Base-by-base conservation (phyloP, 2,113 vertebrate species). In the Sapajus apella region DNA sequence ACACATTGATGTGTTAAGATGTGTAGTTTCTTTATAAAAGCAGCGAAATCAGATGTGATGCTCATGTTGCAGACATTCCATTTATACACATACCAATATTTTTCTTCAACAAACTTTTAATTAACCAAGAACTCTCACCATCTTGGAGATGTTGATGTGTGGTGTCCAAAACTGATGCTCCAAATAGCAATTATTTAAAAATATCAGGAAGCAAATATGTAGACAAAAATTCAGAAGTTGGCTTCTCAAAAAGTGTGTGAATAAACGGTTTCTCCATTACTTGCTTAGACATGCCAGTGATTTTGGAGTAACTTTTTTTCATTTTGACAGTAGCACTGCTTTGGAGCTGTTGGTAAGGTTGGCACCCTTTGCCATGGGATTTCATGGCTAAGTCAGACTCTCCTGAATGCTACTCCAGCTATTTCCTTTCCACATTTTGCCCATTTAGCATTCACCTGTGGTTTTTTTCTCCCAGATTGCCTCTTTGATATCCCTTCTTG, bases 41-140 rank as follows among this genome's bases (percentile, higher is more conserved):
- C 30, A 84, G 66, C 23, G 79, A 92, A 86, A 68, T 80, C 56
- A 84, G 84, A 37, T 81, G 64, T 58, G 47, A 79, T 79, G 16
- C 6, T 66, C 68, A 85, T 35, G 27, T 32, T 81, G 10, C 52
- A 79, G 45, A 25, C 20, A 3, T 68, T 80, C 61, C 35, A 66
- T 73, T 72, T 56, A 66, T 85, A 73, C 2, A 9, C 43, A 32
- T 70, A 80, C 43, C 37, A 45, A 52, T 72, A 84, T 88, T 96
- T 93, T 82, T 94, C 21, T 45, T 87, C 18, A 55, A 43, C 58
- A 87, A 87, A 87, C 20, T 92, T 88, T 80, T 92, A 55, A 75
- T 14, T 2, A 79, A 77, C 25, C 5, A 79, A 75, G 37, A 47
- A 45, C 9, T 20, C n/a, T 89, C 3, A 37, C 32, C 8, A 92